phyloP scores from a whole-genome alignment of 2,888 invertebrate genomes.

The Chrysolina oricalcia region DNA sequence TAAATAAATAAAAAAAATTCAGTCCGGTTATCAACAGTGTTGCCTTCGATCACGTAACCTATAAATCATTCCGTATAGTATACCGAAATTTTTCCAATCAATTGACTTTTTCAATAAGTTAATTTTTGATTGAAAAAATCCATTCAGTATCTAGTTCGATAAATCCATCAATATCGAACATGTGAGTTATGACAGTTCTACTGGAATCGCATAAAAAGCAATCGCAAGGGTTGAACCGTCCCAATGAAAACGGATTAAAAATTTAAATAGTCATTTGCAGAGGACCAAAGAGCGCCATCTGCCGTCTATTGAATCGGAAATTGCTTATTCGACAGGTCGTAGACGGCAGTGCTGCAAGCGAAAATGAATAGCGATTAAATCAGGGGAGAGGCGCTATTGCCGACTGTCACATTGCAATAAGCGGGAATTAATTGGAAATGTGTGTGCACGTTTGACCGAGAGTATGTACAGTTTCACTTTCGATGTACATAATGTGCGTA shows the following conservation, averaged over 20 bases:
- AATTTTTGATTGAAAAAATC: neutral
- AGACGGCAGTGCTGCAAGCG: slow-evolving; percentile 44
- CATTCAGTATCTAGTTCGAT: neutral
- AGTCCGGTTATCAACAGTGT: too few relatives aligned
- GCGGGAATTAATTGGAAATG: slow-evolving; percentile 44
- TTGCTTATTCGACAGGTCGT: slow-evolving; percentile 54
- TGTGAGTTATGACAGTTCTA: slow-evolving; percentile 35
- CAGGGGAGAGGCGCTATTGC: slow-evolving; percentile 46
- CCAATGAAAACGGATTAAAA: slow-evolving; percentile 58
- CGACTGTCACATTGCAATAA: slow-evolving; percentile 51
- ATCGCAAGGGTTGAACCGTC: slow-evolving; percentile 29
- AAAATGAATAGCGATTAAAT: slow-evolving; percentile 60
- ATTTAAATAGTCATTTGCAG: slow-evolving; percentile 59
- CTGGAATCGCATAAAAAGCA: slow-evolving; percentile 27
- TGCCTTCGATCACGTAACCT: too few relatives aligned
- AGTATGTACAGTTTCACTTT: slow-evolving; percentile 2
- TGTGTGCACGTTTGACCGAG: slow-evolving; percentile 25
- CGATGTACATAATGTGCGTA: neutral
- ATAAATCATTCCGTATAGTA: too few relatives aligned
- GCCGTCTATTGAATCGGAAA: slow-evolving; percentile 58
- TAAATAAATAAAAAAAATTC: too few relatives aligned
- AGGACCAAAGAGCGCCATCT: slow-evolving; percentile 52
- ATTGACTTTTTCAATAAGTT: too few relatives aligned
- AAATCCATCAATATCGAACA: slow-evolving; percentile 11
- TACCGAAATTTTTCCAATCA: too few relatives aligned